These are phyloP conservation scores for zebrafish (Danio rerio) DNA, from an alignment of 2,113 vertebrate genomes.

Conservation along the genomic window DNA sequence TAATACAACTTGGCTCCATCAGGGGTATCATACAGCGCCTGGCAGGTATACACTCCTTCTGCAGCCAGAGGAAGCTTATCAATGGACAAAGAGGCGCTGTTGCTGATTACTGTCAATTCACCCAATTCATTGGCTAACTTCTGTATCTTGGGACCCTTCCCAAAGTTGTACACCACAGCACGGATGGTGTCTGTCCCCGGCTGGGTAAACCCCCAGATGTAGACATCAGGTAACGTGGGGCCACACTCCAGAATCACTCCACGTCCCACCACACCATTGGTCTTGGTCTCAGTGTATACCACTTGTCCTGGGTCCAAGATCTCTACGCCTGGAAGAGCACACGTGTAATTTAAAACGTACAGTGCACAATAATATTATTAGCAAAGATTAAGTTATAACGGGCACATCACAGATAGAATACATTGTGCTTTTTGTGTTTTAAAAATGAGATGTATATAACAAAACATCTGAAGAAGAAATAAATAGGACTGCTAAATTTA, in stretches of 20 bases:
- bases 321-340: slow-evolving; percentile 67
- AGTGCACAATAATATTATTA: neutral
- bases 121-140: slow-evolving; percentile 75
- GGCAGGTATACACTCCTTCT: slow-evolving; percentile 86
- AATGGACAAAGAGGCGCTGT: slow-evolving; percentile 80
- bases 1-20: slow-evolving; percentile 73
- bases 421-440: neutral
- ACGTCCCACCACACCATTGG: slow-evolving; percentile 79
- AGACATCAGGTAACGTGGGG: slow-evolving; percentile 66
- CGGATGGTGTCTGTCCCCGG: slow-evolving; percentile 71
- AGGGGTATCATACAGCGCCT: slow-evolving; percentile 78
- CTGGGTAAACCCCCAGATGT: slow-evolving; percentile 86
- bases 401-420: neutral
- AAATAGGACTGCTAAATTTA: too few species aligned
- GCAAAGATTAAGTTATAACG: neutral
- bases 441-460: neutral
- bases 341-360: neutral
- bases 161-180: slow-evolving; percentile 78
- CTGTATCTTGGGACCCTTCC: slow-evolving; percentile 73
- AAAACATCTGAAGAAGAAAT: too few species aligned
- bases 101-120: slow-evolving; percentile 73
- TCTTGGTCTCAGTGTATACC: slow-evolving; percentile 67
- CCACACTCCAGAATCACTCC: slow-evolving; percentile 83
- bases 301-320: slow-evolving; percentile 67
- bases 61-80: slow-evolving; percentile 78